Percentiles rank a stretch among this genome's conserved stretches.
Evolutionary conservation across 2,113 vertebrate genomes (phyloP).

Genomic region (Neolamprologus sp.): DNA sequence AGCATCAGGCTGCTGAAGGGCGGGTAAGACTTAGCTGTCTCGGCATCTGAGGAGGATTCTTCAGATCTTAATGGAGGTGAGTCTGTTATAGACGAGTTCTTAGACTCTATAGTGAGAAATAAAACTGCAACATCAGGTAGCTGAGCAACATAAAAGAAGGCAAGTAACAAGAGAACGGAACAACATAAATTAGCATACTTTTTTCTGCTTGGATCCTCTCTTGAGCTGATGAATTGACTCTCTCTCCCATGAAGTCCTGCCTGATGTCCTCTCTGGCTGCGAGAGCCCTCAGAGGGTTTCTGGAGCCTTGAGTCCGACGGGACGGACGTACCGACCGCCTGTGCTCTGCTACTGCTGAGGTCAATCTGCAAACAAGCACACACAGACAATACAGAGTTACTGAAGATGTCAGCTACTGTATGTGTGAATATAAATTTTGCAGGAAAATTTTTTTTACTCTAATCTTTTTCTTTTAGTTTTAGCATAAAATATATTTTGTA

Average conservation of each 20-base stretch:
- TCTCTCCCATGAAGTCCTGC: conserved; percentile 71
- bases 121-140: not conserved
- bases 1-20: conserved; percentile 73
- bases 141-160: not conserved
- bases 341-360: conserved; percentile 72
- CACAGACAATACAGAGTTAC: not conserved
- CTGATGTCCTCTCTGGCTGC: conserved; percentile 72
- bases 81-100: conserved; percentile 47
- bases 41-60: conserved; percentile 6
- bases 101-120: conserved; percentile 41
- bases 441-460: not conserved
- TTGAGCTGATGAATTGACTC: conserved; percentile 18
- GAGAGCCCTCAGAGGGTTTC: conserved; percentile 75
- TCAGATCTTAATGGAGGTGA: not conserved
- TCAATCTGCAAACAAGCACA: conserved; percentile 53
- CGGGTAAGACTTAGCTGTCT: not conserved
- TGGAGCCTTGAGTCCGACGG: conserved; percentile 72
- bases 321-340: conserved; percentile 70
- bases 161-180: not conserved
- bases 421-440: not conserved
- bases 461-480: not conserved
- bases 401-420: not conserved
- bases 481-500: not conserved
- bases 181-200: conserved; percentile 42
- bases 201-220: conserved; percentile 56